A percentile compares a stretch with the other conserved stretches of the same genome.
Evolutionary conservation across 2,797 vertebrate genomes (phyloP).

Genomic region (Micropoecilia bifurca): DNA sequence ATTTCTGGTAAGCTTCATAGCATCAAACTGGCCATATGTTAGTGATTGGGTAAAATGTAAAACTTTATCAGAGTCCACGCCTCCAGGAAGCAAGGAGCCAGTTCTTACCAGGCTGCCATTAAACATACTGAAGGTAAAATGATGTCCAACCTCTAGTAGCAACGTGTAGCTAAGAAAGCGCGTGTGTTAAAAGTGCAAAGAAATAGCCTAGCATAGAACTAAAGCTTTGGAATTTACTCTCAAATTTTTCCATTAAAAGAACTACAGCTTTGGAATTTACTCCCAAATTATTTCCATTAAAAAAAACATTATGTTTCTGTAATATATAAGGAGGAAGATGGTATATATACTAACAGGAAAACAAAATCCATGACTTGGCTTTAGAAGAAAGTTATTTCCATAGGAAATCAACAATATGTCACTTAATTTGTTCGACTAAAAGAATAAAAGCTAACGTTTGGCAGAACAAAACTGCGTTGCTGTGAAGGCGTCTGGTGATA

Average conservation of each 20-base stretch:
- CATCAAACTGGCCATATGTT: too few species aligned
- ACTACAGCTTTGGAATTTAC: background rate
- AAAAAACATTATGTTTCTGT: background rate
- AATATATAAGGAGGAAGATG: background rate
- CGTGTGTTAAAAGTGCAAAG: background rate
- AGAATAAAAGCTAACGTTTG: background rate
- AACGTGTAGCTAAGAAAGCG: background rate
- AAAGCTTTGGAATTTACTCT: background rate
- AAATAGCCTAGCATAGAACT: background rate
- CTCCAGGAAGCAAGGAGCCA: too few species aligned
- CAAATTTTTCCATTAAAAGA: background rate
- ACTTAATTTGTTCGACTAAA: background rate
- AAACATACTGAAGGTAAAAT: background rate
- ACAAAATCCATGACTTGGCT: background rate
- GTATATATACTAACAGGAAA: background rate
- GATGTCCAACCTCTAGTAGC: background rate
- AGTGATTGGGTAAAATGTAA: too few species aligned
- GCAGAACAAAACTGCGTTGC: background rate
- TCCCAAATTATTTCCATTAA: background rate
- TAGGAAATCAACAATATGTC: background rate
- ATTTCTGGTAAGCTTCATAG: too few species aligned
- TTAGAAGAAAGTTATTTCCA: background rate
- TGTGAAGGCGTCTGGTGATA: conserved; percentile 10
- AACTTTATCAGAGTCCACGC: too few species aligned
- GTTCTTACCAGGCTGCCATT: background rate